Base-by-base conservation (phyloP, 2,888 invertebrate species). In the Actias luna region DNA sequence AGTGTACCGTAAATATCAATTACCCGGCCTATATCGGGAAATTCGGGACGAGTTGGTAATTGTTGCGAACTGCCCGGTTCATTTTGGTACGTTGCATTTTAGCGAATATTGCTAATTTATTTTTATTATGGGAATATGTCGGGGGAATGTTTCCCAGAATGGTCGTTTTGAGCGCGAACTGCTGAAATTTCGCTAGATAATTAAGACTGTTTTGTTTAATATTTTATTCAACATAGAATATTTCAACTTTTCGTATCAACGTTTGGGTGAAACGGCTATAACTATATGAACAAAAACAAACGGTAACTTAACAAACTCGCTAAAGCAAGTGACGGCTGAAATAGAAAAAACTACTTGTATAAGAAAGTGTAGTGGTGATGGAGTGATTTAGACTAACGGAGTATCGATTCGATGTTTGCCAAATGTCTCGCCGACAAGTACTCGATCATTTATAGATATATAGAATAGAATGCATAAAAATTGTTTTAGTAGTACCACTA, bases 1-100 rank as follows among this genome's bases (percentile, higher is more conserved):
- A 87, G 85, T 84, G 85, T 78, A 69, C 82, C 88, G 88, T 90
- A 88, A 91, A 91, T 90, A 90, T 88, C 88, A 90, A 91, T 91
- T 89, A 88, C 78, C 74, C 69, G 70, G 83, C 76, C 80, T 82
- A 80, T 82, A 84, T 83, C 74, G 83, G 82, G 73, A 81, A 83
- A 83, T 84, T 86, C 79, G 79, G 85, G 75, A 80, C 79, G 82
- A 77, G 77, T 68, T 79, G 77, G 80, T 86, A 87, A 89, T 87
- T 85, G 77, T 72, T 69, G 70, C 72, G 76, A 69, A 72, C 72
- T 75, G 70, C 73, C 70, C 67, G 74, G 72, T 74, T 74, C 74
- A 72, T 59, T 55, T 62, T 35, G 69, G 78, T 29, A n/a, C 55
- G 77, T 76, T 84, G 83, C 82, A 82, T 83, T 84, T 84, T 80